These are phyloP conservation scores for Nasonia oneida DNA, from an alignment of 2,888 invertebrate species.

Conservation along the genomic window DNA sequence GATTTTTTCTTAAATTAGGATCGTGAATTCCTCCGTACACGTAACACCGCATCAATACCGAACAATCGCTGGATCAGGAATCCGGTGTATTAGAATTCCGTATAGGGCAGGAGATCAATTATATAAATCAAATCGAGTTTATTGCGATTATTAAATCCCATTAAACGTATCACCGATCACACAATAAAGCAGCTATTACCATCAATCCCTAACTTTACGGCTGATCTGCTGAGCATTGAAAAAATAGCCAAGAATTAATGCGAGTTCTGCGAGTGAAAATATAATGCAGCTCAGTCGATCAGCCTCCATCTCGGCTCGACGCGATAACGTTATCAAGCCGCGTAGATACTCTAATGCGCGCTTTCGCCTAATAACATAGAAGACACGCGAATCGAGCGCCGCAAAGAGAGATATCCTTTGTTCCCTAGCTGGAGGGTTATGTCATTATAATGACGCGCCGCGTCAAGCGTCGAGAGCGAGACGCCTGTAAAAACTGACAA, in stretches of 20 bases:
- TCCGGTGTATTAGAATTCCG: not conserved
- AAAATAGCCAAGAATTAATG: not conserved
- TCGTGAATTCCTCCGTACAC: not conserved
- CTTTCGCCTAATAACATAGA: constrained; percentile 23
- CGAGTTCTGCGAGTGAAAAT: not conserved
- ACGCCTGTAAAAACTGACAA: constrained; percentile 43
- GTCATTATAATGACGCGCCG: constrained; percentile 23
- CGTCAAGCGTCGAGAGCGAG: not conserved
- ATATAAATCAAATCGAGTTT: constrained; percentile 19
- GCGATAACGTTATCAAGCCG: constrained; percentile 20
- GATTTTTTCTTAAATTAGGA: not conserved
- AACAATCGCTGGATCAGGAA: not conserved
- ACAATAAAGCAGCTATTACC: not conserved
- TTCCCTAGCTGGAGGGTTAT: constrained; percentile 21
- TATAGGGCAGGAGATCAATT: not conserved
- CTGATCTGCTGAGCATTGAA: not conserved
- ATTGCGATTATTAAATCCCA: constrained; percentile 14
- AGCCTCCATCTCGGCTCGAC: not conserved
- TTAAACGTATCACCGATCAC: constrained; percentile 10
- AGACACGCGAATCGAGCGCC: not conserved
- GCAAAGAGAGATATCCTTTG: not conserved
- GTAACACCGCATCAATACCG: not conserved
- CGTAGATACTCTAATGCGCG: not conserved
- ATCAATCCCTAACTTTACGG: not conserved
- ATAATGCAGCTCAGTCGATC: not conserved